Conservation (phyloP, 1,140 invertebrate species). For the Globodera rostochiensis region DNA sequence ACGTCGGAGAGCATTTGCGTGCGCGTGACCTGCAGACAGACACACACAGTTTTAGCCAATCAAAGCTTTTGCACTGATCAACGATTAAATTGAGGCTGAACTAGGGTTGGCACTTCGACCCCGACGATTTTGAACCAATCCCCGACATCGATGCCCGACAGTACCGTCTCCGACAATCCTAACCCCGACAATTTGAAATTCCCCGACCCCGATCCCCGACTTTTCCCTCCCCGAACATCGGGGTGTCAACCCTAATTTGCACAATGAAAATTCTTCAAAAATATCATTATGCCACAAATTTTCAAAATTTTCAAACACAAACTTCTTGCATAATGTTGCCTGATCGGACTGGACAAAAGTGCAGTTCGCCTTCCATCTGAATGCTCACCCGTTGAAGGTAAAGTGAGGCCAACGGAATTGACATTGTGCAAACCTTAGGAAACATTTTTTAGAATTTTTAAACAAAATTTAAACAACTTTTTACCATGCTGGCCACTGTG, state of each 20-base stretch:
- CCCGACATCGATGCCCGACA: too few species aligned
- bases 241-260: too few species aligned
- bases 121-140: too few species aligned
- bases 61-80: background rate
- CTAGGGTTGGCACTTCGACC: too few species aligned
- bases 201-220: background rate
- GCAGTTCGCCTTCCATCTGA: slow-evolving; percentile 38
- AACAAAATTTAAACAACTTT: background rate
- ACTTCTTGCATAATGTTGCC: slow-evolving; percentile 54
- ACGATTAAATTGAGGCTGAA: too few species aligned
- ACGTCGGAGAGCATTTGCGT: slow-evolving; percentile 26
- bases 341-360: slow-evolving; percentile 49
- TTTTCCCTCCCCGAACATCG: too few species aligned
- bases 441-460: background rate
- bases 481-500: slow-evolving; percentile 36
- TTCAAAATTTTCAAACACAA: background rate
- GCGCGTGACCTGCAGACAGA: slow-evolving; percentile 23
- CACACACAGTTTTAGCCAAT: background rate
- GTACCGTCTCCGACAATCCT: too few species aligned
- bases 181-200: background rate
- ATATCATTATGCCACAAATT: background rate
- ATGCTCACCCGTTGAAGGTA: slow-evolving; percentile 30
- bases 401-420: slow-evolving; percentile 50
- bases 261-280: too few species aligned
- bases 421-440: slow-evolving; percentile 40